A percentile compares a stretch with the other conserved stretches of the same genome.
Evolutionary conservation across 92 coral and sea anemone species (phyloP).

Genomic region (Palythoa grandiflora): DNA sequence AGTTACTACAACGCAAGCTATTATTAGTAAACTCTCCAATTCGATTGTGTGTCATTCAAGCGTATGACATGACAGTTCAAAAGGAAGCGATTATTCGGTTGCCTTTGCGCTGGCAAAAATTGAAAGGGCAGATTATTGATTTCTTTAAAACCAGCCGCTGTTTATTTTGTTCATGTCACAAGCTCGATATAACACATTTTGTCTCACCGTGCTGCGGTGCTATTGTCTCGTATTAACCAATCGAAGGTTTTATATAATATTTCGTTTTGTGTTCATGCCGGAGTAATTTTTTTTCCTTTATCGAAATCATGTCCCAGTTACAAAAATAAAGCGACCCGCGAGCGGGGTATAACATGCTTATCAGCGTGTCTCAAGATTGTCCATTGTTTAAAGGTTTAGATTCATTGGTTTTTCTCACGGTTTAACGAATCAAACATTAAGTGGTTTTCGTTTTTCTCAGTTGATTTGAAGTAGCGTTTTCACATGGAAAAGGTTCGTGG

Average conservation of each 20-base stretch:
- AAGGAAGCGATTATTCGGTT: constrained; percentile 86
- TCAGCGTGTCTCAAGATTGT: constrained; percentile 12
- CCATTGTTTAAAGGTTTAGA: constrained; percentile 16
- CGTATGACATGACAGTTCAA: constrained; percentile 90
- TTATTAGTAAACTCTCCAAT: constrained; percentile 75
- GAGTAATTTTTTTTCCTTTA: constrained; percentile 18
- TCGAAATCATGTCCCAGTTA: constrained; percentile 29
- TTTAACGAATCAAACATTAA: constrained; percentile 8
- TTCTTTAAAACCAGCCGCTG: constrained; percentile 54
- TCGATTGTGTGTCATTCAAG: constrained; percentile 87
- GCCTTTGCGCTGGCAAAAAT: constrained; percentile 72
- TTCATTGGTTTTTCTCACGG: constrained; percentile 33
- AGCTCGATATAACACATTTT: constrained; percentile 44
- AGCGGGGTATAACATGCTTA: constrained; percentile 1
- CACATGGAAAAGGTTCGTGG: not conserved
- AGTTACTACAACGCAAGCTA: constrained; percentile 58
- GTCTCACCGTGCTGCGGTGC: constrained; percentile 29
- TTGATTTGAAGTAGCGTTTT: constrained; percentile 17
- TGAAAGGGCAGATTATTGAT: constrained; percentile 72
- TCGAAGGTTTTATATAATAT: constrained; percentile 42
- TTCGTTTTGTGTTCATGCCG: constrained; percentile 43
- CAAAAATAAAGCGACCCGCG: constrained; percentile 23
- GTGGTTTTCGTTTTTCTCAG: constrained; percentile 13
- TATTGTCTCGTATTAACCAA: constrained; percentile 43
- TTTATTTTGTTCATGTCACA: constrained; percentile 68